These are phyloP conservation scores for Tretioscincus oriximinensis DNA, from an alignment of 2,113 vertebrate species.

Conservation along the genomic window DNA sequence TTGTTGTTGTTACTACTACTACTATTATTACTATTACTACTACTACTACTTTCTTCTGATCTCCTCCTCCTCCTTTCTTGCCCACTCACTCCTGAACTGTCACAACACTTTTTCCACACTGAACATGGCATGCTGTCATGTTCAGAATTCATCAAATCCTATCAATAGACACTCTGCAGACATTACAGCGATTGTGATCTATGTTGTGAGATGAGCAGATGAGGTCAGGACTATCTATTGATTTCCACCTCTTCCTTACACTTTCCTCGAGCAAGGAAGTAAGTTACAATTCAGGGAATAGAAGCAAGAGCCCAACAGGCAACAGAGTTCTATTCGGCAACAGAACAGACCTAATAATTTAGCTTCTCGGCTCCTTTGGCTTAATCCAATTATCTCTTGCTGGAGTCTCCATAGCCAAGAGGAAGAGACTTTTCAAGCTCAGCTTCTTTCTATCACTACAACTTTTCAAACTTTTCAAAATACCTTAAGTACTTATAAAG, in stretches of 20 bases:
- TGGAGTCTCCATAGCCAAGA: not conserved
- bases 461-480: not conserved
- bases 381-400: constrained; percentile 27
- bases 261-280: not conserved
- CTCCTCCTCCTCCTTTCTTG: not conserved
- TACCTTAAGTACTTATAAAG: not conserved
- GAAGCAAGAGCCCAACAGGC: not conserved
- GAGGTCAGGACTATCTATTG: not conserved
- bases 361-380: not conserved
- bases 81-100: not conserved
- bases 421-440: not conserved
- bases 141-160: not conserved
- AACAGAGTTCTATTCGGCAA: not conserved
- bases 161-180: too few species aligned
- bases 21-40: too few species aligned
- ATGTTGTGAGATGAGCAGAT: not conserved
- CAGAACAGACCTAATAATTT: not conserved
- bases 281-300: not conserved
- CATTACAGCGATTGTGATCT: not conserved
- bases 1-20: too few species aligned
- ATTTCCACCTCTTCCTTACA: not conserved
- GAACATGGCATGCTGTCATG: not conserved
- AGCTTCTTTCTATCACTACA: not conserved
- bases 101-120: not conserved
- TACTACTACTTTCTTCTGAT: too few species aligned